Evolutionary conservation across 2,797 vertebrate species (phyloP), one percentile per base, ranked within the genome.

Genomic region (Carcharodon carcharias): DNA sequence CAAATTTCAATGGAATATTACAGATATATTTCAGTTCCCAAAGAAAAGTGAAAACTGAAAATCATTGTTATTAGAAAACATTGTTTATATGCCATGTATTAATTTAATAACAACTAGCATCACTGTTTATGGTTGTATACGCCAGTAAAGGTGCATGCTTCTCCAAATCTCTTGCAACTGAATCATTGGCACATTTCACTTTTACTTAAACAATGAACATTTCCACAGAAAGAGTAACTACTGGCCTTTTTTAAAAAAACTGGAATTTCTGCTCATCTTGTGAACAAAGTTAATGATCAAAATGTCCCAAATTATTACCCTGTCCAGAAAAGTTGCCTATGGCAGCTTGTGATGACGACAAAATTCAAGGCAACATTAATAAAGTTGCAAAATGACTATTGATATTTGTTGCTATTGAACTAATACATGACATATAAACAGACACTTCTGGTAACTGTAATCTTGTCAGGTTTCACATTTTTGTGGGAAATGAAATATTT

Each of bases 1-100:
- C 91, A 93, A 93, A 67, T 65, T 67, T 67, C 91, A 93, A 23
- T 93, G 91, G 91, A 93, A 93, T 65, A 45, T 93, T 93, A 93
- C 61, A 93, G 91, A 93, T 45, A 23, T 65, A 67, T 23, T 67
- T 45, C 91, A 93, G 65, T 93, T 93, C 63, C 91, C 91, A 93
- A 40, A 67, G 61, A 92, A 63, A 58, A 67, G n/a, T 45, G 35
- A 93, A 67, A 67, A 93, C 3, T 93, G 91, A 63, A 40, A 35
- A 93, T 65, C n/a, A 40, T 6, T 1, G 8, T 26, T 65, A 11
- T 8, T 45, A 21, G 7, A 26, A 67, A 63, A 26, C n/a, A 23
- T 67, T 45, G 18, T 93, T 65, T 45, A 40, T 12, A 28, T 65
- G 91, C 23, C 91, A 26, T 93, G 23, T 26, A 93, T 45, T 93